Evolutionary conservation across 2,888 invertebrate species (phyloP).

Genomic region (Parasteatoda lunata): DNA sequence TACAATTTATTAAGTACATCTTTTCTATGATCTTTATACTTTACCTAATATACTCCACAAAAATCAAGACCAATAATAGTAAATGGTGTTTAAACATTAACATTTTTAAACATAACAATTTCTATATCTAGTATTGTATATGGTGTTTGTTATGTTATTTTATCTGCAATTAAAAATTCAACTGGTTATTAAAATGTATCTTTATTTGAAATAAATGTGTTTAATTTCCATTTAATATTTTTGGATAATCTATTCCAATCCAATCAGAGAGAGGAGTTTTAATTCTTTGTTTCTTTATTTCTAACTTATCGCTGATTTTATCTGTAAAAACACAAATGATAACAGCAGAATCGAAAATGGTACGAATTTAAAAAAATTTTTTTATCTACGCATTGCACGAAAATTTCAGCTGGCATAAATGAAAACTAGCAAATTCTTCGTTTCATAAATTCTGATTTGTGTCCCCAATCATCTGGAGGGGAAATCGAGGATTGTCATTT

Average conservation of each 20-base stretch:
- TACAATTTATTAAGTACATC: neutral
- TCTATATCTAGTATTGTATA: neutral
- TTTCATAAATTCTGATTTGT: neutral
- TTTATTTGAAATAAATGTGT: neutral
- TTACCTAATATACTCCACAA: neutral
- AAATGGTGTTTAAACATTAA: neutral
- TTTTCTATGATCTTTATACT: constrained; percentile 12
- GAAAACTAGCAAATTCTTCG: neutral
- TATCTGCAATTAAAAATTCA: neutral
- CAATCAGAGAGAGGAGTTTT: neutral
- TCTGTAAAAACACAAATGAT: neutral
- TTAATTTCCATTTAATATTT: neutral
- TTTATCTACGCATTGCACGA: neutral
- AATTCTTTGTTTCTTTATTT: constrained; percentile 1
- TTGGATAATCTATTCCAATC: neutral
- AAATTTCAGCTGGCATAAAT: neutral
- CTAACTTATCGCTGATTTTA: neutral
- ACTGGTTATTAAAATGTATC: neutral
- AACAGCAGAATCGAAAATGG: neutral
- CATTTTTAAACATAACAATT: too few species aligned
- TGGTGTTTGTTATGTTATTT: neutral
- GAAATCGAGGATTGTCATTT: neutral
- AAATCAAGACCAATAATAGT: neutral
- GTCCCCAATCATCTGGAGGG: neutral
- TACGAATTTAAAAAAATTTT: neutral